Evolutionary conservation across 2,113 vertebrate species (phyloP).

Genomic region (Neomonachus schauinslandi): DNA sequence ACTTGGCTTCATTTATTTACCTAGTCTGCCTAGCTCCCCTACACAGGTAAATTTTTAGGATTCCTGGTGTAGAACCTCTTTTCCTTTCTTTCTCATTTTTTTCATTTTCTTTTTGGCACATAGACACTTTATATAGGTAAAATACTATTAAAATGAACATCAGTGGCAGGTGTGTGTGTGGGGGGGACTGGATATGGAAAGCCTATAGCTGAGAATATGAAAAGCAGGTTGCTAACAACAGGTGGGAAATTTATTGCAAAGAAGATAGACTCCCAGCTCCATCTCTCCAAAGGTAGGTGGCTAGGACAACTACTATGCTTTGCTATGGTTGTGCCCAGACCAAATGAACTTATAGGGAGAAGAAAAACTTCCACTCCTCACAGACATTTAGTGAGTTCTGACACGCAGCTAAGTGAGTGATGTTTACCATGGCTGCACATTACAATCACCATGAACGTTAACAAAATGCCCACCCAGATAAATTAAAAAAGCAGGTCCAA

Average conservation of each 20-base stretch:
- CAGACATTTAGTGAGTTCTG: background rate
- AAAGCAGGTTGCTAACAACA: constrained; percentile 1
- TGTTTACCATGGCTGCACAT: background rate
- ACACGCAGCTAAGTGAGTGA: background rate
- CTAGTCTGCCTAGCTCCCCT: background rate
- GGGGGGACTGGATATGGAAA: background rate
- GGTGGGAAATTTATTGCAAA: background rate
- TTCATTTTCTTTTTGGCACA: background rate
- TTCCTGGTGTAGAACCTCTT: background rate
- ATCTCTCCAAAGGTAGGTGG: background rate
- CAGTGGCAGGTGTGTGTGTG: background rate
- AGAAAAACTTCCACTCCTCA: background rate
- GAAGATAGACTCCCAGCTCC: background rate
- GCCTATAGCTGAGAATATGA: background rate
- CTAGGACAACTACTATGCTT: background rate
- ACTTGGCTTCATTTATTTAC: background rate
- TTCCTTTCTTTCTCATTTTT: background rate
- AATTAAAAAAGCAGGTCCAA: background rate
- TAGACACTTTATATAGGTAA: background rate
- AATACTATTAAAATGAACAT: background rate
- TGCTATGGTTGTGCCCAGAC: background rate
- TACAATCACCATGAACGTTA: background rate
- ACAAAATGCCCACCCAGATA: background rate
- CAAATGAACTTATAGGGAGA: background rate
- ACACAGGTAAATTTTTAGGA: background rate